Evolutionary conservation across 2,797 vertebrate species (phyloP), one percentile per base, ranked within the genome.

Genomic region (Salmo trutta): DNA sequence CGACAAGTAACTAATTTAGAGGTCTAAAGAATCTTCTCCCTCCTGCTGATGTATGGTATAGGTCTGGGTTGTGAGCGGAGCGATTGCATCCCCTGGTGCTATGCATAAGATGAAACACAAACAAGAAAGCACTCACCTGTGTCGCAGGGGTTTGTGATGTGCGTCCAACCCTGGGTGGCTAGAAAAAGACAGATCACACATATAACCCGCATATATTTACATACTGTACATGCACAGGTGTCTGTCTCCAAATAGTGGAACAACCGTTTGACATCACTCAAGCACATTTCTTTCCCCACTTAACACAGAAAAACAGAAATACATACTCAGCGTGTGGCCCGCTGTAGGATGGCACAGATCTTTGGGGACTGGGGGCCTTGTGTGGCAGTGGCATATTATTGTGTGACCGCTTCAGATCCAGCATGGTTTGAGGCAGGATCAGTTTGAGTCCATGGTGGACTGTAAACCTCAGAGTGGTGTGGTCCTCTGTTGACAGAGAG

Each of bases 381-480:
- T 16, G 53, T 36, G 65, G 27, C 14, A 27, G 27, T n/a, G 31
- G 16, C 17, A 36, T 2, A 62, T 62, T 19, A 41, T 59, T 17
- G 12, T 51, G n/a, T 24, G n/a, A 21, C 47, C 24, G 31, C 10
- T 73, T 73, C 4, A 73, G 5, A 29, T 73, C 69, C 24, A 14
- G 21, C 7, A 6, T 77, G 68, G 24, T 3, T 54, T 52, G 68
- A 53, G 75, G 75, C 31, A 71, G 24, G 51, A 71, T 71, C 14
- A 77, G 75, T 64, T 64, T 71, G 24, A 77, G 54, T 17, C 75
- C 75, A 14, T 47, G 54, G 27, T 71, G 75, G 14, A 31, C 14
- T 6, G 33, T 51, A n/a, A 77, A 77, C 16, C 69, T 36, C 33
- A 77, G 36, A 71, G 71, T 77, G 69, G 75, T 71, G 31, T 77